Percentiles rank a stretch among this genome's conserved stretches.
Conservation (phyloP, 2,113 vertebrate genomes). For the Percopsis transmontana region DNA sequence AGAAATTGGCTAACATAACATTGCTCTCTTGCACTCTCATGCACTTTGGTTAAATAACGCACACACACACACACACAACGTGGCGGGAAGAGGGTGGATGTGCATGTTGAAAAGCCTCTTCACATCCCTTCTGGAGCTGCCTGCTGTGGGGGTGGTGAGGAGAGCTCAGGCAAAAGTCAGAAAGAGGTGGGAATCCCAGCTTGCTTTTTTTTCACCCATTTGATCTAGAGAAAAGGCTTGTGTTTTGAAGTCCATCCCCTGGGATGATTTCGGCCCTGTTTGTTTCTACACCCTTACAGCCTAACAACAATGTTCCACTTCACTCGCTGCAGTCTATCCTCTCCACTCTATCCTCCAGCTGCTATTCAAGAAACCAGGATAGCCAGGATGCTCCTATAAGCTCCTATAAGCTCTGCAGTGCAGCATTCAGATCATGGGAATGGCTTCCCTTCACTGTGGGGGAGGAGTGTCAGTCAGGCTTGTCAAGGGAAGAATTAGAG, state of each 20-base stretch:
- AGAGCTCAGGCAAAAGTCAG: not conserved
- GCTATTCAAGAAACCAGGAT: too few species aligned
- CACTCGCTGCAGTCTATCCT: too few species aligned
- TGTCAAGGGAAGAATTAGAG: slow-evolving; percentile 3
- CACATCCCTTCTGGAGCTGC: slow-evolving; percentile 38
- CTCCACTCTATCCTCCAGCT: too few species aligned
- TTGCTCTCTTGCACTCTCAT: not conserved
- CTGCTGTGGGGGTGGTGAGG: slow-evolving; percentile 32
- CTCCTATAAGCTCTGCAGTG: not conserved
- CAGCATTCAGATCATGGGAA: not conserved
- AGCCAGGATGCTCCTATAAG: too few species aligned
- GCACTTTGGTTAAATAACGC: too few species aligned
- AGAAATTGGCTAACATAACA: not conserved
- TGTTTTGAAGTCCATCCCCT: too few species aligned
- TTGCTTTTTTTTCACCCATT: not conserved
- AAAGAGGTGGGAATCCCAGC: not conserved
- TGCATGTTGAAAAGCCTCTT: slow-evolving; percentile 34
- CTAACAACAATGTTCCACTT: too few species aligned
- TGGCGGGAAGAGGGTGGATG: slow-evolving; percentile 42
- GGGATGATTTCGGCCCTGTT: too few species aligned
- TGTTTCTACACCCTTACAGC: too few species aligned
- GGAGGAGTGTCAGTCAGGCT: slow-evolving; percentile 1
- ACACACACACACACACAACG: slow-evolving; percentile 1
- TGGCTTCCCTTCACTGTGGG: not conserved
- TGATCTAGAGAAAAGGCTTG: not conserved